Conservation (phyloP, 2,888 invertebrate genomes). For the Phyllotreta striolata region DNA sequence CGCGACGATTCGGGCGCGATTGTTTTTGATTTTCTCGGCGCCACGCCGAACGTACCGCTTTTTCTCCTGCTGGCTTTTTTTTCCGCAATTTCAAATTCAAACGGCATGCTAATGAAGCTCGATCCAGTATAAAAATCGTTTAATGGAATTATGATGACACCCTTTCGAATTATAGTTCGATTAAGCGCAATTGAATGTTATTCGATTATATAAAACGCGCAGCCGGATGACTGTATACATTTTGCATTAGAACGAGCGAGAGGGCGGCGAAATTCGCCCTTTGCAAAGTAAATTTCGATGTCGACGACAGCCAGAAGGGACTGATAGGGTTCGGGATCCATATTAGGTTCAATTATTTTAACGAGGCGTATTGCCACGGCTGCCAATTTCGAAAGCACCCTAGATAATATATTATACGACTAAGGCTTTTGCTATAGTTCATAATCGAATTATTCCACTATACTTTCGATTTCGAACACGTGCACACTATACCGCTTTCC, state of each 20-base stretch:
- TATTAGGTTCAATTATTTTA: constrained; percentile 21
- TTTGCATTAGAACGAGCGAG: neutral
- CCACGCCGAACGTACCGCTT: neutral
- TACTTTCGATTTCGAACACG: too few relatives aligned
- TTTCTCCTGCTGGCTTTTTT: neutral
- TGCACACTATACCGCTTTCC: too few relatives aligned
- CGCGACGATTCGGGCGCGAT: constrained; percentile 40
- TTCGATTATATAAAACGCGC: too few relatives aligned
- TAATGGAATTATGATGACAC: too few relatives aligned
- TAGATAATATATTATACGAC: neutral
- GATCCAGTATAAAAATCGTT: too few relatives aligned
- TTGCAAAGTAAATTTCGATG: constrained; percentile 8
- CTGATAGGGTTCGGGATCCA: constrained; percentile 7
- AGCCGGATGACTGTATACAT: too few relatives aligned
- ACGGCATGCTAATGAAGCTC: too few relatives aligned
- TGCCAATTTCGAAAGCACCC: constrained; percentile 5
- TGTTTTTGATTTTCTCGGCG: constrained; percentile 40
- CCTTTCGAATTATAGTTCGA: too few relatives aligned
- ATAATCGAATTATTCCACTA: constrained; percentile 2
- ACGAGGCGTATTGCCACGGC: constrained; percentile 8
- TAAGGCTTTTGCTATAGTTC: neutral
- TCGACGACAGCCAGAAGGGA: constrained; percentile 18
- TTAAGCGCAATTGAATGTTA: too few relatives aligned
- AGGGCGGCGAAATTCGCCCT: neutral
- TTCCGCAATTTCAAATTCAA: neutral